phyloP scores from a whole-genome alignment of 2,888 invertebrate species.

The Seira ritae region DNA sequence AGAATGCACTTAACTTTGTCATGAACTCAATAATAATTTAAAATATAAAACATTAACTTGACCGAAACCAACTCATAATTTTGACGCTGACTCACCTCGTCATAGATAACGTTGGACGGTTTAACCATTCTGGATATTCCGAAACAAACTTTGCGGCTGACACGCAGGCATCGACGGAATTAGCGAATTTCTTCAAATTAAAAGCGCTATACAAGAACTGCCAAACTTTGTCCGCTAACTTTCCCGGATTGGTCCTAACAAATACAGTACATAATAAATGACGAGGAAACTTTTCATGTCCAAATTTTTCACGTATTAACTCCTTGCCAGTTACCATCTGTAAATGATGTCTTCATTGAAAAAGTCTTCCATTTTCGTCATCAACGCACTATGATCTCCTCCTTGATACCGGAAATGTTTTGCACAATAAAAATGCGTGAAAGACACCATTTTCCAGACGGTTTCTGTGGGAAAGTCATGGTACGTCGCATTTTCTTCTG shows the following conservation, averaged over 20 bases:
- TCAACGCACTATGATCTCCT: conserved; percentile 57
- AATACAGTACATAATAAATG: neutral
- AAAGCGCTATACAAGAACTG: conserved; percentile 52
- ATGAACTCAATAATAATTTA: too few species aligned
- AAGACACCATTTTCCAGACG: conserved; percentile 66
- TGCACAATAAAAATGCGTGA: conserved; percentile 63
- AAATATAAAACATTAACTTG: too few species aligned
- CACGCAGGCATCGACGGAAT: conserved; percentile 54
- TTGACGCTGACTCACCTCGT: too few species aligned
- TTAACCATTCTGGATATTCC: conserved; percentile 62
- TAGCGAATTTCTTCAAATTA: conserved; percentile 52
- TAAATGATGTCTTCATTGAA: conserved; percentile 65
- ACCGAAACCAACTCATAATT: too few species aligned
- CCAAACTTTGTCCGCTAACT: conserved; percentile 31
- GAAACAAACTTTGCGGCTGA: conserved; percentile 52
- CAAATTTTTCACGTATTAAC: too few species aligned
- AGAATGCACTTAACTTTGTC: too few species aligned
- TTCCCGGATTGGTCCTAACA: conserved; percentile 50
- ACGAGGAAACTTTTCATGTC: neutral
- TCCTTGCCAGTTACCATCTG: conserved; percentile 61
- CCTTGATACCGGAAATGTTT: conserved; percentile 52
- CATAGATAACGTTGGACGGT: conserved; percentile 40
- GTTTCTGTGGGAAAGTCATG: conserved; percentile 61
- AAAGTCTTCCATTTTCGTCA: conserved; percentile 59
- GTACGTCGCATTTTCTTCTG: neutral